Base-by-base conservation (phyloP, 2,113 vertebrate species). In the Thymallus thymallus region DNA sequence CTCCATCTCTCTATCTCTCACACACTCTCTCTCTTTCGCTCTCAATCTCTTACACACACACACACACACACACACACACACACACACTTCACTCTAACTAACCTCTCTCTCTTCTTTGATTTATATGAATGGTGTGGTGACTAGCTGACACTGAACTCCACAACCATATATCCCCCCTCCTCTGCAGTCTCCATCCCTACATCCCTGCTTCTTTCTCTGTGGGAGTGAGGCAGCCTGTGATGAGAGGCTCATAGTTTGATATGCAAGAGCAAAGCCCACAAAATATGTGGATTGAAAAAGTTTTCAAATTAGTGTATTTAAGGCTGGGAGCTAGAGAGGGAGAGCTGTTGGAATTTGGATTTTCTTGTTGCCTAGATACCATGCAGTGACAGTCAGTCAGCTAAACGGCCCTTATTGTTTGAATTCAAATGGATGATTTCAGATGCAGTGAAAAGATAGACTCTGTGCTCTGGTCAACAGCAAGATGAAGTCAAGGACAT, bases 291-390 rank as follows among this genome's bases (percentile, higher is more conserved):
- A 61, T 22, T 22, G 10, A 61, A 7, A 22, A 61, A 61, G 48
- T 51, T 63, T 7, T 26, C 22, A 7, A 63, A 16, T 9, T 12
- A 63, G 12, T 24, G 7, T 63, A 13, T 63, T 63, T 24, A 63
- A 23, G n/a, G 23, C 23, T 63, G 68, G 61, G 68, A 69, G 26
- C n/a, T n/a, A n/a, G 5, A 65, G 12, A 26, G 60, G 75, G n/a
- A 1, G 68, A 68, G 35, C 64, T 62, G 46, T 23, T 24, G 51
- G 67, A 64, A 48, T 78, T 74, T 86, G 84, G 61, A 85, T 82
- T 81, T 82, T 84, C 83, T 80, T 41, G 90, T 91, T 92, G 91
- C 92, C 82, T 92, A 73, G 91, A 88, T 18, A 26, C 35, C 35
- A 41, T 41, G 71, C 51, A 66, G 9, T 24, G 67, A 32, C 12